Conservation (phyloP, 2,797 vertebrate genomes). For the Poeciliopsis paucimaculata region DNA sequence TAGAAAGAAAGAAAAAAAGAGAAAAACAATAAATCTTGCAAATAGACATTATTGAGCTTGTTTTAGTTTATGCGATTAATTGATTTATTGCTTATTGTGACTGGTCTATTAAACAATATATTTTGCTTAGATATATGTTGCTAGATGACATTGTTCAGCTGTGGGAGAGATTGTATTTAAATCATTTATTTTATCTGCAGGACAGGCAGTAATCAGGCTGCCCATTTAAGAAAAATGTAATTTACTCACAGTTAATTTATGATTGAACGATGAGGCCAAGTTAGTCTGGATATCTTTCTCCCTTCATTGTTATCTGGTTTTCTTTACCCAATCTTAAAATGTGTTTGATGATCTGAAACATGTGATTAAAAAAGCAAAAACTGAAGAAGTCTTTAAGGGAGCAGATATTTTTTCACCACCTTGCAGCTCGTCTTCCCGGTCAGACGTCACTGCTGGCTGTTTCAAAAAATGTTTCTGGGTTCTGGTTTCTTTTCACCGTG, state of each 20-base stretch:
- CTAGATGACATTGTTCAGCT: not conserved
- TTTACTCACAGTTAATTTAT: not conserved
- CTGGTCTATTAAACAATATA: too few relatives aligned
- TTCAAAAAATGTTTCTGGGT: too few relatives aligned
- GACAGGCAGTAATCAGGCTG: not conserved
- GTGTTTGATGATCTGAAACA: not conserved
- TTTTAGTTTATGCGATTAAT: too few relatives aligned
- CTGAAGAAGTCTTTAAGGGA: not conserved
- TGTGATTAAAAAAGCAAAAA: not conserved
- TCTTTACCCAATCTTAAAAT: not conserved
- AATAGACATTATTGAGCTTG: too few relatives aligned
- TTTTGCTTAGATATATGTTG: not conserved
- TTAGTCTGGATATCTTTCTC: not conserved
- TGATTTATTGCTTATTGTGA: too few relatives aligned
- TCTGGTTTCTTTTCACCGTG: too few relatives aligned
- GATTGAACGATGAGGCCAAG: not conserved
- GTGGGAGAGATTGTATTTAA: not conserved
- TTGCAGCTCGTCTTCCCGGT: not conserved
- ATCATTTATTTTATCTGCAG: not conserved
- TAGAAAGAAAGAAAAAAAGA: too few relatives aligned
- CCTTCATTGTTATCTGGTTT: not conserved
- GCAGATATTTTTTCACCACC: not conserved
- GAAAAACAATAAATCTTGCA: too few relatives aligned
- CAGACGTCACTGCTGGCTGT: not conserved
- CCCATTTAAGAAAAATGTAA: not conserved